phyloP scores from a whole-genome alignment of 2,888 invertebrate species.

The Proisotoma minuta region DNA sequence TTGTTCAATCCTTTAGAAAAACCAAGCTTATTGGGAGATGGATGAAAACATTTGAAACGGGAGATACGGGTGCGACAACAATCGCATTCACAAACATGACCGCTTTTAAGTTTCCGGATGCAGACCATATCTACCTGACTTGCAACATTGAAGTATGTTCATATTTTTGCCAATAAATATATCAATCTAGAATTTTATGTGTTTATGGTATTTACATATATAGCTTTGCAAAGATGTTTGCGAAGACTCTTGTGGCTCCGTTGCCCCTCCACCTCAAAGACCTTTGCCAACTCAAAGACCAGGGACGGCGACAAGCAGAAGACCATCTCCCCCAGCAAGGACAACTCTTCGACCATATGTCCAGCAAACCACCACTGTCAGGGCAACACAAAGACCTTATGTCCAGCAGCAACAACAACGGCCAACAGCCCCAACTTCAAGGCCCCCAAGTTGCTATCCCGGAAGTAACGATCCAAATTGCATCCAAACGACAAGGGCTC shows the following conservation, averaged over 20 bases:
- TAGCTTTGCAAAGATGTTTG: constrained; percentile 43
- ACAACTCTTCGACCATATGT: background rate
- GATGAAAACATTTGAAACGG: constrained; percentile 60
- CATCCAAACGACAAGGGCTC: background rate
- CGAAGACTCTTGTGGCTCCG: constrained; percentile 29
- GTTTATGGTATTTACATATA: background rate
- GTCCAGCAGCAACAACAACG: too few relatives aligned
- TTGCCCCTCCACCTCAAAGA: constrained; percentile 3
- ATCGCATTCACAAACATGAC: constrained; percentile 65
- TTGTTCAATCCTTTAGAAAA: constrained; percentile 53
- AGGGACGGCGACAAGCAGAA: background rate
- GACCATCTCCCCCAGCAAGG: constrained; percentile 3
- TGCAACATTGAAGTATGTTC: constrained; percentile 66
- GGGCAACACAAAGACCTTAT: too few relatives aligned
- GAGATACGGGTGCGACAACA: constrained; percentile 60
- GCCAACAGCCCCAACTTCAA: constrained; percentile 19
- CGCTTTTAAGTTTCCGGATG: constrained; percentile 70
- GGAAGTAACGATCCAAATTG: constrained; percentile 23
- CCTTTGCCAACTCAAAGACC: constrained; percentile 6
- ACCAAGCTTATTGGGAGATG: constrained; percentile 63
- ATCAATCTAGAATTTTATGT: background rate
- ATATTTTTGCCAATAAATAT: background rate
- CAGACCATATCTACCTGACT: constrained; percentile 65
- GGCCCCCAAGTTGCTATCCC: constrained; percentile 20
- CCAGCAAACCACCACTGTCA: too few relatives aligned